Conservation (phyloP, 2,797 vertebrate species). For the Craterocephalus amniculus region DNA sequence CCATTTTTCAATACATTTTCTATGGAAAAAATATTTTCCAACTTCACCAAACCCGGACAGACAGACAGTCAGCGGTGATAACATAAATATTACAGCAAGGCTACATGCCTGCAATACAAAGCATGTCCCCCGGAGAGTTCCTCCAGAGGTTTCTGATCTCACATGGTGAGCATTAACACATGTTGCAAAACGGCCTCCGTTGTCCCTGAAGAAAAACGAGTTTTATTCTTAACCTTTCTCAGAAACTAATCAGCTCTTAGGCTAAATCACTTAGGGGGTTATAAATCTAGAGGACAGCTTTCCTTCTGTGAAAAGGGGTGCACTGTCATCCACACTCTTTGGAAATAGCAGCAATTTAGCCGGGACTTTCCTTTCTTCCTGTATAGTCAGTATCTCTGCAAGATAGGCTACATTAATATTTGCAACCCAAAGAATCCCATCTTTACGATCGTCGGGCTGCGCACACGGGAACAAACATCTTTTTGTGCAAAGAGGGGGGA, state of each 20-base stretch:
- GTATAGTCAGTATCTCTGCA: background rate
- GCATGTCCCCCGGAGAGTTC: constrained; percentile 10
- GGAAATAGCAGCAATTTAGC: background rate
- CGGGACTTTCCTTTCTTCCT: constrained; percentile 58
- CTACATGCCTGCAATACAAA: constrained; percentile 1
- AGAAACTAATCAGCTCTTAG: constrained; percentile 12
- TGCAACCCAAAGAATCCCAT: constrained; percentile 18
- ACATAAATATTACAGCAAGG: constrained; percentile 3
- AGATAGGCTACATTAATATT: constrained; percentile 36
- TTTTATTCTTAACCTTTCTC: constrained; percentile 10
- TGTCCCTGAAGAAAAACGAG: constrained; percentile 6
- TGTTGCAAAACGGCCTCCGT: constrained; percentile 17
- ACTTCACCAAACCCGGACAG: background rate
- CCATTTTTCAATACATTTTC: too few relatives aligned
- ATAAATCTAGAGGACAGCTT: constrained; percentile 8
- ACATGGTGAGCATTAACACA: constrained; percentile 29
- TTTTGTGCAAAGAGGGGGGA: constrained; percentile 64
- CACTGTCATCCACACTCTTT: constrained; percentile 8
- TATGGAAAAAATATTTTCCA: too few relatives aligned
- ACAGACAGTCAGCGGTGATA: background rate
- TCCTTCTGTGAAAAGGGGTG: background rate
- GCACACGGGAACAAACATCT: constrained; percentile 64
- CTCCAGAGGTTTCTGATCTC: constrained; percentile 21
- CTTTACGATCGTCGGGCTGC: constrained; percentile 34
- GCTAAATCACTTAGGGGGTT: constrained; percentile 1